Evolutionary conservation across 2,113 vertebrate genomes (phyloP).

Genomic region (Plecotus auritus): DNA sequence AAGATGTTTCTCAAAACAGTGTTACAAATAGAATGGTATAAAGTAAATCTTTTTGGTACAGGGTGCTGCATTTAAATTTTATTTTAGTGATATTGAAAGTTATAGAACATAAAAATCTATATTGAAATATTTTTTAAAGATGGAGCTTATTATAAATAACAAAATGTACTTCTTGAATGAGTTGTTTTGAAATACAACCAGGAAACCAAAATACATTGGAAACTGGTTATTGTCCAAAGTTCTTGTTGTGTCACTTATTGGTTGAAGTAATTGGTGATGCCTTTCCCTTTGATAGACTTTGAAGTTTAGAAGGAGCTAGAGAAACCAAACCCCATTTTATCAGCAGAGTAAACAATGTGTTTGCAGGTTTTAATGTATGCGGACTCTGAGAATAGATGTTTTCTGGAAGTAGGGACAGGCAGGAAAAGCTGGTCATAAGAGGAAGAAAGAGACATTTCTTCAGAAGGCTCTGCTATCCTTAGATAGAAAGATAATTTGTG

Average conservation of each 20-base stretch:
- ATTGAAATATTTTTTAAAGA: background rate
- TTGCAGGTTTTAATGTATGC: background rate
- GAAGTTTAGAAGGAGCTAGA: background rate
- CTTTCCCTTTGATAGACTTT: background rate
- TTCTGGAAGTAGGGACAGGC: background rate
- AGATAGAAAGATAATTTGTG: background rate
- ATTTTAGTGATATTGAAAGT: background rate
- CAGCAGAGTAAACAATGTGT: background rate
- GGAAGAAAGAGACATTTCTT: background rate
- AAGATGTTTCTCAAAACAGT: background rate
- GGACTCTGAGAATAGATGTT: background rate
- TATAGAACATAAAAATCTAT: background rate
- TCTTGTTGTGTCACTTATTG: background rate
- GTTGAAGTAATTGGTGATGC: background rate
- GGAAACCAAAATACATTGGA: background rate
- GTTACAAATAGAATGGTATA: background rate
- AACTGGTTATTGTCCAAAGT: background rate
- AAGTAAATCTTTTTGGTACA: constrained; percentile 28
- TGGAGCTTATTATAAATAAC: background rate
- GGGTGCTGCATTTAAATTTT: background rate
- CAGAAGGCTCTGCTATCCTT: background rate
- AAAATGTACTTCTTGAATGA: background rate
- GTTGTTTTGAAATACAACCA: background rate
- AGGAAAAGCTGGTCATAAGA: background rate
- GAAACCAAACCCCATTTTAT: background rate